phyloP scores from a whole-genome alignment of 2,113 vertebrate species.

The Pangasianodon gigas region DNA sequence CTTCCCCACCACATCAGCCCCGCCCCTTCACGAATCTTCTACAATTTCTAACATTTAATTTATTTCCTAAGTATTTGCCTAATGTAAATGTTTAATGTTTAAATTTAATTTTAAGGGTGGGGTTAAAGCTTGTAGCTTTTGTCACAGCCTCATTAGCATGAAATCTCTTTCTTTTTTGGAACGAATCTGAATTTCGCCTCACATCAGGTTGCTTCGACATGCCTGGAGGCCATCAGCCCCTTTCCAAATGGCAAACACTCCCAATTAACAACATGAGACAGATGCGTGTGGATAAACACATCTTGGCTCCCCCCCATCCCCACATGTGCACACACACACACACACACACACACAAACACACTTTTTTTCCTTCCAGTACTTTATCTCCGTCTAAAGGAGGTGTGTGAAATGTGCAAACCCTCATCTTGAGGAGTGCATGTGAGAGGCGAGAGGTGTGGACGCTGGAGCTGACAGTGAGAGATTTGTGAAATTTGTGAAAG shows the following conservation, averaged over 20 bases:
- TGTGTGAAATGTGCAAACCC: slow-evolving; percentile 12
- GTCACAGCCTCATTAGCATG: neutral
- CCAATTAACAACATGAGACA: slow-evolving; percentile 52
- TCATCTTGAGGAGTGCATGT: neutral
- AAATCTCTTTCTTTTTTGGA: neutral
- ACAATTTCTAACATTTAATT: neutral
- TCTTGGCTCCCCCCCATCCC: slow-evolving; percentile 4
- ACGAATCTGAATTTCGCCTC: slow-evolving; percentile 18
- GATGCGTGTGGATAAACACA: slow-evolving; percentile 47
- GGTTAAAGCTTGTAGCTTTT: neutral
- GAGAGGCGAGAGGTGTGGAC: slow-evolving; percentile 30
- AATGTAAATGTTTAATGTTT: neutral
- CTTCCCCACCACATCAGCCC: neutral
- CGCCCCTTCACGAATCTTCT: neutral
- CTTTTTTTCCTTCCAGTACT: neutral
- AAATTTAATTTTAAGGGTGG: neutral
- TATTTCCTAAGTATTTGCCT: neutral
- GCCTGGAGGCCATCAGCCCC: slow-evolving; percentile 47
- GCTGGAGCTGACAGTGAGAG: slow-evolving; percentile 21
- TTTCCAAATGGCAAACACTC: slow-evolving; percentile 55
- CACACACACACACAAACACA: neutral
- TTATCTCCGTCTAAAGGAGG: slow-evolving; percentile 14
- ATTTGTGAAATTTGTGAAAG: slow-evolving; percentile 44
- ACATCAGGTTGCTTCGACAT: slow-evolving; percentile 27
- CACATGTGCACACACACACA: neutral